Conservation (phyloP, 2,888 invertebrate genomes). For the Yponomeuta malinellus region DNA sequence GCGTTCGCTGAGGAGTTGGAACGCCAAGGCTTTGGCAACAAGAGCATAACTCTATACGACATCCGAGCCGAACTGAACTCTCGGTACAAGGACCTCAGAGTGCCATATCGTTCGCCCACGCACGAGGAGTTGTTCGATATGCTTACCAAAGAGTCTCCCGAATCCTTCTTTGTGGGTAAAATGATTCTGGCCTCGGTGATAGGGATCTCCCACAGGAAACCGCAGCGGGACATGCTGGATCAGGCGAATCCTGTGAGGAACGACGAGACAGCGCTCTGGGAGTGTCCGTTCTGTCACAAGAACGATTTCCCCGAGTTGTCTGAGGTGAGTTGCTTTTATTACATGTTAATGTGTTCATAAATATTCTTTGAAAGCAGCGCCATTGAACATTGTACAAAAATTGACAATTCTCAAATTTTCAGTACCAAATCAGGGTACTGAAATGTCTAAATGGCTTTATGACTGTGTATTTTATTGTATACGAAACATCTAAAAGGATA, state of each 20-base stretch:
- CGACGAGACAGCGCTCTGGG: conserved; percentile 96
- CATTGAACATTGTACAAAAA: not conserved
- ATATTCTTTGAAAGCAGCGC: not conserved
- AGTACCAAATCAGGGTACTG: no score
- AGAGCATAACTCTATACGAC: conserved; percentile 96
- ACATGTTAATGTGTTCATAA: not conserved
- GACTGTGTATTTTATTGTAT: no score
- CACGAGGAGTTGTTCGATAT: conserved; percentile 95
- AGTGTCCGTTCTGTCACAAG: conserved; percentile 97
- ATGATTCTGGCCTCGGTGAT: conserved; percentile 88
- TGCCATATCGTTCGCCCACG: conserved; percentile 84
- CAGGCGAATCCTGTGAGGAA: conserved; percentile 97
- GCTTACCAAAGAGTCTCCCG: conserved; percentile 96
- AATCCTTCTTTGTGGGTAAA: conserved; percentile 93
- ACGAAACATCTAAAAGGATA: no score
- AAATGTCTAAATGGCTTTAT: no score
- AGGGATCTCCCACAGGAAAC: conserved; percentile 90
- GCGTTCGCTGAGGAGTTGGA: conserved; percentile 98
- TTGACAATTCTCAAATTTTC: not conserved
- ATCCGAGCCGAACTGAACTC: conserved; percentile 96
- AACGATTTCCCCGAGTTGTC: conserved; percentile 97
- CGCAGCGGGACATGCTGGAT: conserved; percentile 94
- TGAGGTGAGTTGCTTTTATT: conserved; percentile 68
- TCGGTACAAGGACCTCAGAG: conserved; percentile 92
- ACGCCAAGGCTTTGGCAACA: conserved; percentile 91